Evolutionary conservation across 2,113 vertebrate species (phyloP).

Genomic region (Calyptomena viridis): DNA sequence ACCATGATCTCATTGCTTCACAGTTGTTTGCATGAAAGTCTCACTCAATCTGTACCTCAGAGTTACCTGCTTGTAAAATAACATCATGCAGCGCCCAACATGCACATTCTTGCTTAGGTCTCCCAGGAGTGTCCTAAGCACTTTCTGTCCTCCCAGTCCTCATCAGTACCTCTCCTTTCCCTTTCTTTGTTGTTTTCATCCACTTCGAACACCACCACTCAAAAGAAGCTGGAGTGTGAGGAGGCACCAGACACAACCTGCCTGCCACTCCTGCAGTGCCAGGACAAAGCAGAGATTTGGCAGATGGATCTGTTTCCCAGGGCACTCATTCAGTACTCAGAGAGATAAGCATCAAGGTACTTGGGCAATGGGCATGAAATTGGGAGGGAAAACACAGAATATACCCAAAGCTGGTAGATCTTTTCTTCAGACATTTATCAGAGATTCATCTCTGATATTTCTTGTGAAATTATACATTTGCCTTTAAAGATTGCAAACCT

Average conservation of each 20-base stretch:
- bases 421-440: not conserved
- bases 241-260: not conserved
- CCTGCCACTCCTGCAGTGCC: not conserved
- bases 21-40: not conserved
- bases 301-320: not conserved
- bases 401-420: not conserved
- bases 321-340: not conserved
- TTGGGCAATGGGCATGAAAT: not conserved
- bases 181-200: not conserved
- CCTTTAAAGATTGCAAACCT: not conserved
- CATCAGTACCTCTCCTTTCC: not conserved
- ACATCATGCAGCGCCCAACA: not conserved
- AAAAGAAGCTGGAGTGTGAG: not conserved
- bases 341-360: not conserved
- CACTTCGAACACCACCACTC: fast-evolving
- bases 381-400: not conserved
- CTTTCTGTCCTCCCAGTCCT: not conserved
- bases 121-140: not conserved
- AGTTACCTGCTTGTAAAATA: not conserved
- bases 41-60: not conserved
- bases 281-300: not conserved
- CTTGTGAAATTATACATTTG: not conserved
- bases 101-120: not conserved
- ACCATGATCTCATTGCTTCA: not conserved
- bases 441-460: not conserved